These are phyloP conservation scores for Lateolabrax maculatus DNA, from an alignment of 2,797 vertebrate species.

Conservation along the genomic window DNA sequence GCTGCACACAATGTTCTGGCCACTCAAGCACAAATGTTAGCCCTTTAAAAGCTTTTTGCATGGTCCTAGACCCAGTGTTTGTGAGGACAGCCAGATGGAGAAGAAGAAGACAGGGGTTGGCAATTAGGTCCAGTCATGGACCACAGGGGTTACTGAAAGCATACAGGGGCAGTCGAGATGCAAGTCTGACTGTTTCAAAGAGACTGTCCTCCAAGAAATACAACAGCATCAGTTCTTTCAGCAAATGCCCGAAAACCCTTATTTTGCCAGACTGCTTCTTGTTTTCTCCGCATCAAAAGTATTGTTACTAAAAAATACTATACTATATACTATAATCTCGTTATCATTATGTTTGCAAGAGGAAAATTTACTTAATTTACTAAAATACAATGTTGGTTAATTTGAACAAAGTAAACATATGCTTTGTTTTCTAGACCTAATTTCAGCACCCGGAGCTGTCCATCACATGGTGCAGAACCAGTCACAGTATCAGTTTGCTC, in stretches of 20 bases:
- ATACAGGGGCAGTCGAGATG: conserved; percentile 3
- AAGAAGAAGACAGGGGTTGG: conserved; percentile 41
- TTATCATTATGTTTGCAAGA: not conserved
- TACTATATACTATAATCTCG: not conserved
- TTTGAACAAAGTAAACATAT: conserved; percentile 2
- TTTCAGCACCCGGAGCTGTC: conserved; percentile 28
- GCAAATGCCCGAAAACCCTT: not conserved
- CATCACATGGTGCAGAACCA: no score
- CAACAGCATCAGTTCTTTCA: not conserved
- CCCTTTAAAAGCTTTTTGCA: conserved; percentile 81
- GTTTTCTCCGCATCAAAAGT: not conserved
- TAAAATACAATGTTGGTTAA: not conserved
- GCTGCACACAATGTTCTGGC: conserved; percentile 74
- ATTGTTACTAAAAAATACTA: not conserved
- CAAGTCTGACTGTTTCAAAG: not conserved
- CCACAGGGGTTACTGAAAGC: not conserved
- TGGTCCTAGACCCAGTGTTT: conserved; percentile 44
- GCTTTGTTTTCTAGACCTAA: not conserved
- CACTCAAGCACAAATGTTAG: conserved; percentile 78
- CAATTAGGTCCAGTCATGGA: conserved; percentile 32
- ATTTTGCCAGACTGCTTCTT: not conserved
- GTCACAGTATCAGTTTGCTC: not conserved
- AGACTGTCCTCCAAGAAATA: conserved; percentile 1
- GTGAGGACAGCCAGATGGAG: conserved; percentile 45
- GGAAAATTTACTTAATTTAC: no score